Evolutionary conservation across 1,140 invertebrate species (phyloP).

Genomic region (Leptestheria dahalacensis): DNA sequence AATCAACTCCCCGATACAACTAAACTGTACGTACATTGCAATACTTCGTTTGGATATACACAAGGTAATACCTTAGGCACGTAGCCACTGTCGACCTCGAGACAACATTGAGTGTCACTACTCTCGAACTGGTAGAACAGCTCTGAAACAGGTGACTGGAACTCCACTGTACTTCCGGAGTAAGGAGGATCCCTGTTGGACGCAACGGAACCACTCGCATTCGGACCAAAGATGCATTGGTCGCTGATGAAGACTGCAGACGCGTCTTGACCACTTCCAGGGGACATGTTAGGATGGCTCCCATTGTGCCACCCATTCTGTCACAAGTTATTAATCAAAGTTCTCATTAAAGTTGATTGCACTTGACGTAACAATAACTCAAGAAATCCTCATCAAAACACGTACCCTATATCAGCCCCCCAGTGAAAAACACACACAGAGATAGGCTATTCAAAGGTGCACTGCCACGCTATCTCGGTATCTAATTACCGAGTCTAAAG

Average conservation of each 20-base stretch:
- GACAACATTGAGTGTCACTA: not conserved
- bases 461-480: too few species aligned
- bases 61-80: not conserved
- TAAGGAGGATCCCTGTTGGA: not conserved
- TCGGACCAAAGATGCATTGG: not conserved
- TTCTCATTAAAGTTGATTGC: too few species aligned
- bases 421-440: too few species aligned
- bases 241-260: constrained; percentile 69
- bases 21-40: too few species aligned
- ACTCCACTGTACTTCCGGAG: constrained; percentile 25
- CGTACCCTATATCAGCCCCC: too few species aligned
- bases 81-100: not conserved
- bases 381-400: too few species aligned
- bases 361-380: too few species aligned
- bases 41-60: not conserved
- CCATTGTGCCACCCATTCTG: constrained; percentile 86
- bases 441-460: too few species aligned
- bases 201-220: not conserved
- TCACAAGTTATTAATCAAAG: constrained; percentile 22
- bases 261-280: constrained; percentile 96
- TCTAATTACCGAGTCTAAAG: too few species aligned
- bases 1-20: too few species aligned
- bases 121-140: constrained; percentile 12
- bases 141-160: constrained; percentile 25
- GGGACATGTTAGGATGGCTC: constrained; percentile 92